A percentile compares a stretch with the other conserved stretches of the same genome.
Conservation (phyloP, 1,140 invertebrate species). For the Diachasma alloeum region DNA sequence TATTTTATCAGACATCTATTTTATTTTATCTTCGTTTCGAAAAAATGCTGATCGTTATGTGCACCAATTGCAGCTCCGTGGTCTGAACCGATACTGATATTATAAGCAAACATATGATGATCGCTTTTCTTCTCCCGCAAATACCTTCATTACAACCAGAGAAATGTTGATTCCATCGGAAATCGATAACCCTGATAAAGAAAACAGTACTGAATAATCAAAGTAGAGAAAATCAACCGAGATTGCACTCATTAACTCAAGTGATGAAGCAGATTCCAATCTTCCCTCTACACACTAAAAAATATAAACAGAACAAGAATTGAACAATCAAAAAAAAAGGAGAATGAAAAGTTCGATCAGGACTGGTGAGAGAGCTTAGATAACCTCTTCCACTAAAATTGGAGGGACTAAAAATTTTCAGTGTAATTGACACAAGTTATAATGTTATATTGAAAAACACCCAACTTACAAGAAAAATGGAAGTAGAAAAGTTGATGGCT, state of each 20-base stretch:
- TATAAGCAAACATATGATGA: too few species aligned
- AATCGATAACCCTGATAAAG: slow-evolving; percentile 9
- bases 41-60: not conserved
- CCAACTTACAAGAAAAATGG: not conserved
- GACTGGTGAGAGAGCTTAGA: not conserved
- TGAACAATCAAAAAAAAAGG: not conserved
- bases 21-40: too few species aligned
- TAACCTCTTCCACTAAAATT: too few species aligned
- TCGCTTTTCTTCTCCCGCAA: not conserved
- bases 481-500: slow-evolving; percentile 2
- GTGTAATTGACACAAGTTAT: too few species aligned
- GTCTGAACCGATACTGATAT: not conserved
- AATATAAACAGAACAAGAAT: not conserved
- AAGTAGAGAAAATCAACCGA: not conserved
- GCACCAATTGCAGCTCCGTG: not conserved
- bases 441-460: not conserved
- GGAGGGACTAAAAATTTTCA: too few species aligned
- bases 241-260: slow-evolving; percentile 33
- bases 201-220: not conserved
- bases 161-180: slow-evolving; percentile 4
- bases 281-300: not conserved
- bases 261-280: slow-evolving; percentile 33
- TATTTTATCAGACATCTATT: too few species aligned
- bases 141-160: not conserved
- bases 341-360: not conserved